Percentiles rank a stretch among this genome's conserved stretches.
Conservation (phyloP, 2,888 invertebrate species). For the Cephus spinipes region DNA sequence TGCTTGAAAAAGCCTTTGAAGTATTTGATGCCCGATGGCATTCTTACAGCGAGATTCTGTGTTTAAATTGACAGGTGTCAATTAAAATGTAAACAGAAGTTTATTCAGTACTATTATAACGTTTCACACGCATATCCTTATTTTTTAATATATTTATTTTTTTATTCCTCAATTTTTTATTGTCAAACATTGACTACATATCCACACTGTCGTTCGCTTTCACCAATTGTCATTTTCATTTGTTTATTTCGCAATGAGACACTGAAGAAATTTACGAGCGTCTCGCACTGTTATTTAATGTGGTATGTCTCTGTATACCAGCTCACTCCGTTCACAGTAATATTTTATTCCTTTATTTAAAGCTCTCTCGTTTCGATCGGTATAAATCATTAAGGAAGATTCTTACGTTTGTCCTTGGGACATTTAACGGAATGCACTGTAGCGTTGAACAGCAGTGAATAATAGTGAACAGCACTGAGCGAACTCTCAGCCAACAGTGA, state of each 20-base stretch:
- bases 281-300: neutral
- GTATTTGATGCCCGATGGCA: constrained; percentile 50
- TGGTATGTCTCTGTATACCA: neutral
- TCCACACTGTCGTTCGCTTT: neutral
- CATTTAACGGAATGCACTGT: neutral
- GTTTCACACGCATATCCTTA: too few relatives aligned
- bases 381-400: neutral
- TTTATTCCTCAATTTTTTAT: neutral
- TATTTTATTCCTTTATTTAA: neutral
- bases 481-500: constrained; percentile 16
- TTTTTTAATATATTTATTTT: neutral
- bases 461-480: constrained; percentile 16
- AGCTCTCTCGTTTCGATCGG: neutral
- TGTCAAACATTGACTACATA: neutral
- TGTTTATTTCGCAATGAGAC: neutral
- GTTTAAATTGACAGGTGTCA: neutral
- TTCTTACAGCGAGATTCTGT: constrained; percentile 6
- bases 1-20: constrained; percentile 61
- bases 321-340: neutral
- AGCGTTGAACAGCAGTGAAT: neutral
- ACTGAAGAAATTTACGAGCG: neutral
- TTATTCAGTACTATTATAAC: neutral
- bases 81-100: neutral
- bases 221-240: neutral
- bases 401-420: neutral